phyloP scores from a whole-genome alignment of 2,888 invertebrate genomes.

The Clostera curtula region DNA sequence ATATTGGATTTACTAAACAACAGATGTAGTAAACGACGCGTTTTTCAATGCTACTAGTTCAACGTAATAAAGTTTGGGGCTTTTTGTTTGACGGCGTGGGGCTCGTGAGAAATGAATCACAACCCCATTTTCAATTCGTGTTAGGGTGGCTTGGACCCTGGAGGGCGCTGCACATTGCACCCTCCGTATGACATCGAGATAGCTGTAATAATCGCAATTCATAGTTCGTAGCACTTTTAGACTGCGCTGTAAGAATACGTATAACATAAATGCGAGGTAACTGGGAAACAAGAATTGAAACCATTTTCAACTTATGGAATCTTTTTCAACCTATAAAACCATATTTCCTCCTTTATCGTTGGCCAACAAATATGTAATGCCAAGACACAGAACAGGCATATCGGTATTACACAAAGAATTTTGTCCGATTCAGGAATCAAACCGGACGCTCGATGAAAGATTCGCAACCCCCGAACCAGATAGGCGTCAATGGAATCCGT shows the following conservation, averaged over 20 bases:
- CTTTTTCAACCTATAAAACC: no score
- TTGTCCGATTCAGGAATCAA: no score
- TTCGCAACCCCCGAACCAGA: no score
- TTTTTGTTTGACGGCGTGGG: constrained; percentile 44
- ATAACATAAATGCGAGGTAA: no score
- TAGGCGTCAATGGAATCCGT: no score
- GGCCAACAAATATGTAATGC: no score
- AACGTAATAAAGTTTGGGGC: constrained; percentile 48
- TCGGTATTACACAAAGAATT: no score
- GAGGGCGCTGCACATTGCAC: constrained; percentile 49
- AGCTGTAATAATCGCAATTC: constrained; percentile 63
- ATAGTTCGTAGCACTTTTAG: constrained; percentile 34
- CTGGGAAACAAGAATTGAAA: no score
- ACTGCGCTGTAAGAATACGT: constrained; percentile 6
- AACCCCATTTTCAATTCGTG: constrained; percentile 68
- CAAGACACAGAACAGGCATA: no score
- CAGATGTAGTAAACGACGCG: constrained; percentile 25
- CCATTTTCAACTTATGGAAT: no score
- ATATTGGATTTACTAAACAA: constrained; percentile 10
- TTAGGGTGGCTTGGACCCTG: constrained; percentile 48
- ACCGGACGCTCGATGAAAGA: no score
- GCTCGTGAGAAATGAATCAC: constrained; percentile 72
- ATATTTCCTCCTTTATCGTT: no score
- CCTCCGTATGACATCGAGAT: constrained; percentile 60
- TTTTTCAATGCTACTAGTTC: constrained; percentile 32